Conservation (phyloP, 2,888 invertebrate genomes). For the Eretmocerus hayati region DNA sequence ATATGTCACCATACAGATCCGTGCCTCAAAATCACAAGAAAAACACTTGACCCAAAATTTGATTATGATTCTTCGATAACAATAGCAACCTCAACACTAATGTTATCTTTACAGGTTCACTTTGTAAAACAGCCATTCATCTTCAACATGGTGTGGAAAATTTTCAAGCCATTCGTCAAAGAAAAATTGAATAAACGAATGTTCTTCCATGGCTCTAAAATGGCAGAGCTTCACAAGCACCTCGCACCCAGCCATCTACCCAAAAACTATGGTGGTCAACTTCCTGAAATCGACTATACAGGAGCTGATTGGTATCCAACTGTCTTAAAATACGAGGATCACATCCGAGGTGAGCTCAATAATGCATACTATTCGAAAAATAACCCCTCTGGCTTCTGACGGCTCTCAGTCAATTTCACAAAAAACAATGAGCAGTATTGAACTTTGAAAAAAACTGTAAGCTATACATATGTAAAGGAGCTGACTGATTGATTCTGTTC, state of each 20-base stretch:
- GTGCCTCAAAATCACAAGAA: too few relatives aligned
- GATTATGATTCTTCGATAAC: too few relatives aligned
- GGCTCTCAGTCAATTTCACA: too few relatives aligned
- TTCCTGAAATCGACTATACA: slow-evolving; percentile 69
- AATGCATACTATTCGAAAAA: too few relatives aligned
- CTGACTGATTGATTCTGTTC: too few relatives aligned
- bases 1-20: too few relatives aligned
- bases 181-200: slow-evolving; percentile 73
- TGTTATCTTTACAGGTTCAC: slow-evolving; percentile 52
- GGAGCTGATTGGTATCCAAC: slow-evolving; percentile 73
- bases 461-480: too few relatives aligned
- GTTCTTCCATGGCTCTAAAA: slow-evolving; percentile 76
- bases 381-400: too few relatives aligned
- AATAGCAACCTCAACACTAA: too few relatives aligned
- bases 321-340: slow-evolving; percentile 58
- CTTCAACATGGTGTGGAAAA: slow-evolving; percentile 76
- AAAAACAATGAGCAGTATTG: too few relatives aligned
- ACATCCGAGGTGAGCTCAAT: slow-evolving; percentile 54
- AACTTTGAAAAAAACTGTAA: too few relatives aligned
- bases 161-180: slow-evolving; percentile 76
- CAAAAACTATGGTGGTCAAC: slow-evolving; percentile 66
- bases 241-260: slow-evolving; percentile 64
- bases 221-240: slow-evolving; percentile 69
- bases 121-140: slow-evolving; percentile 79
- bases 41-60: too few relatives aligned